These are phyloP conservation scores for Homarus gammarus DNA, from an alignment of 2,888 invertebrate species.

Conservation along the genomic window DNA sequence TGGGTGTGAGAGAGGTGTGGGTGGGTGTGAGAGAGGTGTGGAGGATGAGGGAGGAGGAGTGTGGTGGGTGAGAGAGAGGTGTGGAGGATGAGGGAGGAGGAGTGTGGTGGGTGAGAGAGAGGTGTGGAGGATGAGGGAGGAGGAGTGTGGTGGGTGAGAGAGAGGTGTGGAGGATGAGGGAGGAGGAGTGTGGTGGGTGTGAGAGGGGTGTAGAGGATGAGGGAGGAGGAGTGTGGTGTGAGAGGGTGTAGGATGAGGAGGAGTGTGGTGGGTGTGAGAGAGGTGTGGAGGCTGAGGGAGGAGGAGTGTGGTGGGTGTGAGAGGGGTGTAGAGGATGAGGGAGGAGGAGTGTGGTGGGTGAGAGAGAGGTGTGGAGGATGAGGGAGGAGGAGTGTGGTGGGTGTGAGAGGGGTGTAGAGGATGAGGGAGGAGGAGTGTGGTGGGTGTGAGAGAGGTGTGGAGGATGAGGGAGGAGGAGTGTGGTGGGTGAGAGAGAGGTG, in stretches of 20 bases:
- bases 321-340: too few relatives aligned
- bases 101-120: too few relatives aligned
- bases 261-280: not conserved
- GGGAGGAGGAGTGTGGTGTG: not conserved
- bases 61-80: too few relatives aligned
- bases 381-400: not conserved
- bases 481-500: not conserved
- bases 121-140: not conserved
- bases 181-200: too few relatives aligned
- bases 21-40: too few relatives aligned
- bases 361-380: not conserved
- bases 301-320: not conserved
- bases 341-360: too few relatives aligned
- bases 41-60: too few relatives aligned
- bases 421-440: conserved; percentile 3
- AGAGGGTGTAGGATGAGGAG: not conserved
- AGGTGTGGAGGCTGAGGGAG: not conserved
- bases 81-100: too few relatives aligned
- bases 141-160: not conserved
- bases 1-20: too few relatives aligned
- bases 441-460: too few relatives aligned
- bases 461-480: too few relatives aligned
- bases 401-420: not conserved
- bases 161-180: too few relatives aligned
- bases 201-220: not conserved